Conservation (phyloP, 2,888 invertebrate genomes). For the Elysia crispata region DNA sequence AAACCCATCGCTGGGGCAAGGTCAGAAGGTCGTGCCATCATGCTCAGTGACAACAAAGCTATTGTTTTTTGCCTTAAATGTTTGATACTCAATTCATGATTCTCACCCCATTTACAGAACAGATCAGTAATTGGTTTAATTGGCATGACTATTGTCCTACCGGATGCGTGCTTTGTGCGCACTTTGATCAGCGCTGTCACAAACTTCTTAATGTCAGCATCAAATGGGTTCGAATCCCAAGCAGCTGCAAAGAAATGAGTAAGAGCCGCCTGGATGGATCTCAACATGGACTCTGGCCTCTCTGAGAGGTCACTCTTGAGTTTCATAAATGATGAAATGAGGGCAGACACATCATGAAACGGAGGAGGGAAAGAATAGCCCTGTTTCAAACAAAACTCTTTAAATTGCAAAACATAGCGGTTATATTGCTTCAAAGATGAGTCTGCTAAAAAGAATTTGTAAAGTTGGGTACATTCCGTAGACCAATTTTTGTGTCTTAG, state of each 20-base stretch:
- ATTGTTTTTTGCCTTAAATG: conserved; percentile 21
- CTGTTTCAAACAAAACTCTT: not conserved
- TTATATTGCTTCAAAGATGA: conserved; percentile 12
- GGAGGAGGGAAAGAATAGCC: not conserved
- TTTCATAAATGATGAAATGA: not conserved
- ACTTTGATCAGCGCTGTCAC: conserved; percentile 15
- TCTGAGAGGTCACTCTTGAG: not conserved
- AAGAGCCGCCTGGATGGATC: conserved; percentile 15
- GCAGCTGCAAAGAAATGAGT: conserved; percentile 3
- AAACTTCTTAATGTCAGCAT: not conserved
- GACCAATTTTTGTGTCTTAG: no score
- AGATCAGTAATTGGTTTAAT: not conserved
- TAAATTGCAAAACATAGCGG: not conserved
- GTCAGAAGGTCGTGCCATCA: conserved; percentile 25
- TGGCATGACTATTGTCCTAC: conserved; percentile 13
- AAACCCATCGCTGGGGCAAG: conserved; percentile 26
- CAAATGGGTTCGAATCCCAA: no score
- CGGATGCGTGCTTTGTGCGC: not conserved
- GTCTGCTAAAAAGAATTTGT: not conserved
- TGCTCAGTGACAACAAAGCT: not conserved
- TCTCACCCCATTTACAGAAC: conserved; percentile 15
- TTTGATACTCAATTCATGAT: not conserved
- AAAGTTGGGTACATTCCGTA: not conserved
- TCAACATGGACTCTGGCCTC: conserved; percentile 9
- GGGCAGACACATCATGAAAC: no score